phyloP scores from a whole-genome alignment of 2,113 vertebrate genomes.

The Ptilonorhynchus violaceus region DNA sequence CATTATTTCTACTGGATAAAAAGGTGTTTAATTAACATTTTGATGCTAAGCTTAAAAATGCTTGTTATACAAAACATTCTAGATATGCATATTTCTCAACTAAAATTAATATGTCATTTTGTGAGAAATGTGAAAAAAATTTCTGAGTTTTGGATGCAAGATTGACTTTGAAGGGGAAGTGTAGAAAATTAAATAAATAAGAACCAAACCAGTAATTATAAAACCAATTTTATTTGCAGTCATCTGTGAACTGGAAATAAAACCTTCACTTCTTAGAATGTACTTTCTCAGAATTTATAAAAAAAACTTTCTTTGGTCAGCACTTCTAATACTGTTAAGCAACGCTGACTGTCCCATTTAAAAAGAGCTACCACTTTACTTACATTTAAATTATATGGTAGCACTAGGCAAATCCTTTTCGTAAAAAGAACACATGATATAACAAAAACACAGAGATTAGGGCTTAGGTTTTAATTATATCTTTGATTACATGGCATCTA shows the following conservation, averaged over 20 bases:
- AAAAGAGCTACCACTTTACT: neutral
- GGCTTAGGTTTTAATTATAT: neutral
- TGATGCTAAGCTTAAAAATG: neutral
- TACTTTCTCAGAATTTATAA: neutral
- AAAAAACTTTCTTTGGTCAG: neutral
- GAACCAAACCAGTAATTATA: neutral
- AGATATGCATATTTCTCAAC: neutral
- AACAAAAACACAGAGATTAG: neutral
- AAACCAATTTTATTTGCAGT: neutral
- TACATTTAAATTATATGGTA: neutral
- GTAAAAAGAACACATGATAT: neutral
- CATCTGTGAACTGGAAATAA: neutral
- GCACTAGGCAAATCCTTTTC: neutral
- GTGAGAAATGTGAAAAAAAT: neutral
- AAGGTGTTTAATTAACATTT: neutral
- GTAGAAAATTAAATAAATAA: neutral
- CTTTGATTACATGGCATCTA: neutral
- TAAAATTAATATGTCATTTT: neutral
- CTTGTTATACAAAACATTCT: neutral
- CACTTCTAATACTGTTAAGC: neutral
- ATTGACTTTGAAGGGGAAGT: neutral
- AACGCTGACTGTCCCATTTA: neutral
- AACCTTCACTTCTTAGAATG: neutral
- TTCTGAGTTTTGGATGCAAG: neutral
- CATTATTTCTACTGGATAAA: neutral